Base-by-base conservation (phyloP, 2,888 invertebrate species). In the Pyrocoelia pectoralis region DNA sequence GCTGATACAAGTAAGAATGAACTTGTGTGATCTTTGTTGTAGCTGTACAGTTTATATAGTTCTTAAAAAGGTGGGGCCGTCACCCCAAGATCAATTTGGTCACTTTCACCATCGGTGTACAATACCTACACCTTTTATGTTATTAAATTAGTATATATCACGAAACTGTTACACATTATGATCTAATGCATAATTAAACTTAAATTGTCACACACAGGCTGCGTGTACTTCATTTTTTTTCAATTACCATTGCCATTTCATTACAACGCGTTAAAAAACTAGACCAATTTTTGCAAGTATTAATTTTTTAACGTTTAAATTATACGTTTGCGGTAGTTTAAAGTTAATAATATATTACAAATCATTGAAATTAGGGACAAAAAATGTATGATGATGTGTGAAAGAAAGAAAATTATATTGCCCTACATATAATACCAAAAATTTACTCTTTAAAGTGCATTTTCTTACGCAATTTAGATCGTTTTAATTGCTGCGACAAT, bases 21-120 rank as follows among this genome's bases (percentile, higher is more conserved):
- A 52, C 40, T 61, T 56, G 48, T 64, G 52, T 59, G 58, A 28
- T 56, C 5, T 18, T 46, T 18, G n/a, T 60, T 53, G 56, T 52
- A 48, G 56, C 65, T 56, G 65, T 49, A 56, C 56, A 65, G 65
- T 46, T 61, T 65, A 61, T 65, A 65, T 65, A 65, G 52, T 64
- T 33, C 46, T 53, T 53, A 12, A 12, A 52, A 55, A 65, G 65
- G 65, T 65, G 65, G 60, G 65, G 65, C 65, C 65, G 56, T 61
- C 60, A 65, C 48, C 65, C 48, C 55, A 56, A 56, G 53, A 18
- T 53, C 55, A 56, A 52, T 61, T 60, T 61, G 43, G 57, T 56
- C 56, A 60, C 65, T 65, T 65, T 65, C 65, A 65, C 65, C 60
- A 33, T 33, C n/a, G 33, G 33, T n/a, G 33, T n/a, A 33, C 10